phyloP scores from a whole-genome alignment of 2,797 vertebrate species.

The Lepus townsendii region DNA sequence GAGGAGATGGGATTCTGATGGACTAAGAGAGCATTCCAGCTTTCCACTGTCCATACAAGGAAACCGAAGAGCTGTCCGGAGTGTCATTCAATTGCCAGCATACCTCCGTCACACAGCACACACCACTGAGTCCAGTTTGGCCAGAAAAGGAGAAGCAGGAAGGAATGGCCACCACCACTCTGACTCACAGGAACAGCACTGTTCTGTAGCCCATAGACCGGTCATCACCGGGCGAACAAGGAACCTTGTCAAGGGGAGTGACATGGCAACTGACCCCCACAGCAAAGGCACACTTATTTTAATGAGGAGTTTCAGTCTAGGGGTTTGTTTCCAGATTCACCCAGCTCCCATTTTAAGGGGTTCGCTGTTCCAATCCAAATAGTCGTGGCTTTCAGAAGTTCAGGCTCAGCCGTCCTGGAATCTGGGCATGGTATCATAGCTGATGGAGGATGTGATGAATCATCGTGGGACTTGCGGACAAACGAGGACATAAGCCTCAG shows the following conservation, averaged over 20 bases:
- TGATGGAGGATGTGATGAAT: neutral
- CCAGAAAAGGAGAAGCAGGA: neutral
- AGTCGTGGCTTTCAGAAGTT: neutral
- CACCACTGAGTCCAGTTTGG: no score
- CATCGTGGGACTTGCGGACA: no score
- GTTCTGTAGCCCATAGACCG: neutral
- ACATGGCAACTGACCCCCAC: neutral
- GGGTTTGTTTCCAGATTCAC: neutral
- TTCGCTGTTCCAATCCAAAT: neutral
- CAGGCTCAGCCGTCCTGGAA: neutral
- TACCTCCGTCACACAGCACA: neutral
- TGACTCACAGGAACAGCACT: neutral
- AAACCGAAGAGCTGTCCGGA: neutral
- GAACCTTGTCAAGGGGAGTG: neutral
- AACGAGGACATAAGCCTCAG: no score
- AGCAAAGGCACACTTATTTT: neutral
- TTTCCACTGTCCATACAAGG: neutral
- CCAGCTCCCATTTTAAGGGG: neutral
- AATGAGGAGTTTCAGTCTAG: neutral
- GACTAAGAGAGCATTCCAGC: neutral
- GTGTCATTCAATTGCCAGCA: neutral
- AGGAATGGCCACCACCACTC: neutral
- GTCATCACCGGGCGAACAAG: neutral
- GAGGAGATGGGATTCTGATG: conserved; percentile 26
- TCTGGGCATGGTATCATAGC: neutral